Percentiles rank a stretch among this genome's conserved stretches.
Conservation (phyloP, 2,113 vertebrate species). For the Entelurus aequoreus region DNA sequence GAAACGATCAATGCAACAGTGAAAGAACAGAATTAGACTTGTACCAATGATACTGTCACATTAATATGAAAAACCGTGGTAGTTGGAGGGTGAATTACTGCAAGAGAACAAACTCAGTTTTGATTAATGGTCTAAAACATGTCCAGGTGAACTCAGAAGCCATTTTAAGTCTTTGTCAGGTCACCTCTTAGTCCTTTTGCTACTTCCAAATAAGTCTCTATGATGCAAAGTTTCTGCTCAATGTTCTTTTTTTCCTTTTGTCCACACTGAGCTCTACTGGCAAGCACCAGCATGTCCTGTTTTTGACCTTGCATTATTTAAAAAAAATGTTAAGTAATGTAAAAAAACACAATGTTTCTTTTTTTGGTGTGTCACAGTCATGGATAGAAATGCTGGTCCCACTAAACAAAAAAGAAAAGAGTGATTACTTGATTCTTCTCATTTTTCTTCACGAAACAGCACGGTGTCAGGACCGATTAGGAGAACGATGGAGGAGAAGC, state of each 20-base stretch:
- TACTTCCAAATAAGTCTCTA: background rate
- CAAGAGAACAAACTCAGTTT: background rate
- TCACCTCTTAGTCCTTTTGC: background rate
- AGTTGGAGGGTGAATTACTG: background rate
- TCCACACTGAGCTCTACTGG: background rate
- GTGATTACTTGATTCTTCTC: slow-evolving; percentile 57
- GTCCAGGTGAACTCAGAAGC: too few relatives aligned
- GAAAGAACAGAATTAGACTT: background rate
- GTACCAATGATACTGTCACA: background rate
- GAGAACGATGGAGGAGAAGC: slow-evolving; percentile 45
- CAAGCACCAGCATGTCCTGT: background rate
- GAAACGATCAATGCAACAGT: background rate
- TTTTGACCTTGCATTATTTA: background rate
- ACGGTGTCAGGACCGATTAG: slow-evolving; percentile 50
- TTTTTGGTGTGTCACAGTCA: background rate
- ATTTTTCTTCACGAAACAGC: slow-evolving; percentile 55
- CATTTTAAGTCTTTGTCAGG: too few relatives aligned
- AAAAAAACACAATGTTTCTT: too few relatives aligned
- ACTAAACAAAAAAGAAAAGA: slow-evolving; percentile 32
- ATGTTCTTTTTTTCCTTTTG: background rate
- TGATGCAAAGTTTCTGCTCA: background rate
- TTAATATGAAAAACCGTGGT: background rate
- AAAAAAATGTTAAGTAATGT: background rate
- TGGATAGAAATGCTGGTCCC: slow-evolving; percentile 22
- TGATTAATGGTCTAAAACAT: too few relatives aligned